Percentiles rank a stretch among this genome's conserved stretches.
Evolutionary conservation across 2,797 vertebrate species (phyloP).

Genomic region (Melanogrammus aeglefinus): DNA sequence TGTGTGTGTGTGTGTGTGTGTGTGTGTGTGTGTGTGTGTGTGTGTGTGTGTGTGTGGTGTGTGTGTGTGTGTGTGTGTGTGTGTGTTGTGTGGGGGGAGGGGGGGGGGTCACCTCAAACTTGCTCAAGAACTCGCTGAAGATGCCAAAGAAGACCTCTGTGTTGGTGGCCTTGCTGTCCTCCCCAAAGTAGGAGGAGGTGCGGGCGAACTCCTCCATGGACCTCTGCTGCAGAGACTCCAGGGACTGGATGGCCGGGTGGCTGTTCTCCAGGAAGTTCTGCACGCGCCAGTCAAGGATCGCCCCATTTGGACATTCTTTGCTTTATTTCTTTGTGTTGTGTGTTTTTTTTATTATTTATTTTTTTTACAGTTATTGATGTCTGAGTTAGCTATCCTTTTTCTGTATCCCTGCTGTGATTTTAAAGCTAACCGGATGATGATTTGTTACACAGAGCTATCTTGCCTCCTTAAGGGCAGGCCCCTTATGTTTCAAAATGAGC

Average conservation of each 20-base stretch:
- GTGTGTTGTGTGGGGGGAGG: not conserved
- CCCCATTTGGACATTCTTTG: not conserved
- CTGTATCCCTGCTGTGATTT: not conserved
- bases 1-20: no score
- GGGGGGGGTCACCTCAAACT: constrained; percentile 84
- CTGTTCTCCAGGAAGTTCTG: constrained; percentile 93
- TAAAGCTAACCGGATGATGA: no score
- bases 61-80: no score
- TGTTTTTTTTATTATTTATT: not conserved
- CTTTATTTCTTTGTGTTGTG: not conserved
- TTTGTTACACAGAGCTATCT: no score
- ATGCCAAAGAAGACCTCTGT: constrained; percentile 95
- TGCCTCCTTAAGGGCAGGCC: no score
- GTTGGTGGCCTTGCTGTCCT: constrained; percentile 85
- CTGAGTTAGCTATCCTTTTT: not conserved
- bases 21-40: no score
- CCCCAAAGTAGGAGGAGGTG: constrained; percentile 90
- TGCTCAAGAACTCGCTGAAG: constrained; percentile 90
- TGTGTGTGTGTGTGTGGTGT: no score
- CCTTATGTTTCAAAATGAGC: no score
- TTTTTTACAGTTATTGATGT: not conserved
- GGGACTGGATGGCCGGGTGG: constrained; percentile 84
- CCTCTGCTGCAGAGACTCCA: constrained; percentile 89
- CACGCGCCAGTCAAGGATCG: constrained; percentile 59
- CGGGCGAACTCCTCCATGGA: constrained; percentile 89